Evolutionary conservation across 2,113 vertebrate genomes (phyloP).

Genomic region (Brachypodius melanocephalos): DNA sequence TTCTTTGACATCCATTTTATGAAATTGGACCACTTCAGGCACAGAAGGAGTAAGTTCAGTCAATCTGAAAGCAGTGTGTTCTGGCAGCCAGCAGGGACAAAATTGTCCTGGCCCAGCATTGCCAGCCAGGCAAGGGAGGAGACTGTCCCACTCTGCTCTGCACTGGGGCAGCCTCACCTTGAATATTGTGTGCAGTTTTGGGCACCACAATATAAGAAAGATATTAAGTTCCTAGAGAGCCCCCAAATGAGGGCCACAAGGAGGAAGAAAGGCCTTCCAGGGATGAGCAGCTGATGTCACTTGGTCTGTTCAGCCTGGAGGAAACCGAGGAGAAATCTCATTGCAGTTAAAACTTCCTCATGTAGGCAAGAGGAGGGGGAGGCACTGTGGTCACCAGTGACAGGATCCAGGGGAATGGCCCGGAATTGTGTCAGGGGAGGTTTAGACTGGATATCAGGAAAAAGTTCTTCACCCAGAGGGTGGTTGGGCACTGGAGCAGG

Average conservation of each 20-base stretch:
- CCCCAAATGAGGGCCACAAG: not conserved
- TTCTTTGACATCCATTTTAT: not conserved
- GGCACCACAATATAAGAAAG: not conserved
- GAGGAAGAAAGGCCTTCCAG: not conserved
- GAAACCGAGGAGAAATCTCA: not conserved
- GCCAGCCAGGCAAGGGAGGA: rapidly evolving
- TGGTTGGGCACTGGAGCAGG: rapidly evolving
- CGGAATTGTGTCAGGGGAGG: not conserved
- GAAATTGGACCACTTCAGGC: not conserved
- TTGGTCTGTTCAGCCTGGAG: not conserved
- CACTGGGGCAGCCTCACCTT: not conserved
- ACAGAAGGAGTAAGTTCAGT: not conserved
- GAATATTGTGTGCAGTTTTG: not conserved
- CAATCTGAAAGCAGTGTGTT: not conserved
- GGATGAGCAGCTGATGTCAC: not conserved
- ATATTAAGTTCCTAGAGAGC: not conserved
- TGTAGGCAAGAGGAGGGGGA: not conserved
- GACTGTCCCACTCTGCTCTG: not conserved
- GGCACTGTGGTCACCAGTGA: not conserved
- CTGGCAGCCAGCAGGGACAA: not conserved
- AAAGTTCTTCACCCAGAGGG: not conserved
- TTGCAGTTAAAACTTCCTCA: rapidly evolving
- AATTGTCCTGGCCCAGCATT: not conserved
- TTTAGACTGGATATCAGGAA: not conserved
- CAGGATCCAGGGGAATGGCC: rapidly evolving